These are phyloP conservation scores for Cosmopolites sordidus DNA, from an alignment of 2,888 invertebrate genomes.

Conservation along the genomic window DNA sequence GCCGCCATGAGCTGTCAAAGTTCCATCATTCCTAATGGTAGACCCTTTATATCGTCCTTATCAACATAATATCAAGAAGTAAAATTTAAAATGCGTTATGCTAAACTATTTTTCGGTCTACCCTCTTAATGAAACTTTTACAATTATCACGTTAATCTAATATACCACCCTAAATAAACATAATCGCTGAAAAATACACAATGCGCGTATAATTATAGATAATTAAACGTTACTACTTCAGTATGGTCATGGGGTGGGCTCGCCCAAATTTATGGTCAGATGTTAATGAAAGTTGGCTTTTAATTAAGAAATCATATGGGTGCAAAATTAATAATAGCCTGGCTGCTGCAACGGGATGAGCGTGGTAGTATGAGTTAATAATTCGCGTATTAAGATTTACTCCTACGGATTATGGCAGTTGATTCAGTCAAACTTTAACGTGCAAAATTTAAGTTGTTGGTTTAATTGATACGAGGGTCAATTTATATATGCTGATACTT, in stretches of 20 bases:
- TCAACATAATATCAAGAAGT: no score
- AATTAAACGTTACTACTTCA: slow-evolving; percentile 18
- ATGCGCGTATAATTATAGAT: slow-evolving; percentile 12
- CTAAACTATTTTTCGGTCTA: no score
- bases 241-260: slow-evolving; percentile 11
- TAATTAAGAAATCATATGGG: slow-evolving; percentile 22
- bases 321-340: slow-evolving; percentile 22
- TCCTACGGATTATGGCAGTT: not conserved
- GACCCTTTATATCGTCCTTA: no score
- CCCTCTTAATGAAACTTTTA: no score
- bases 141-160: not conserved
- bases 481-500: no score
- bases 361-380: not conserved
- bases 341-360: not conserved
- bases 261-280: slow-evolving; percentile 17
- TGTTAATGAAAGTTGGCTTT: slow-evolving; percentile 18
- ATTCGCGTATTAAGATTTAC: not conserved
- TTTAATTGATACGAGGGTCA: no score
- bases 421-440: no score
- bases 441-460: no score
- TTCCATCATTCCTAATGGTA: no score
- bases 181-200: not conserved
- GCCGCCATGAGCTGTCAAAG: no score
- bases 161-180: not conserved
- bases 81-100: no score